A percentile compares a stretch with the other conserved stretches of the same genome.
These are phyloP conservation scores for Orgyia antiqua DNA, from an alignment of 2,888 invertebrate genomes.

Conservation along the genomic window DNA sequence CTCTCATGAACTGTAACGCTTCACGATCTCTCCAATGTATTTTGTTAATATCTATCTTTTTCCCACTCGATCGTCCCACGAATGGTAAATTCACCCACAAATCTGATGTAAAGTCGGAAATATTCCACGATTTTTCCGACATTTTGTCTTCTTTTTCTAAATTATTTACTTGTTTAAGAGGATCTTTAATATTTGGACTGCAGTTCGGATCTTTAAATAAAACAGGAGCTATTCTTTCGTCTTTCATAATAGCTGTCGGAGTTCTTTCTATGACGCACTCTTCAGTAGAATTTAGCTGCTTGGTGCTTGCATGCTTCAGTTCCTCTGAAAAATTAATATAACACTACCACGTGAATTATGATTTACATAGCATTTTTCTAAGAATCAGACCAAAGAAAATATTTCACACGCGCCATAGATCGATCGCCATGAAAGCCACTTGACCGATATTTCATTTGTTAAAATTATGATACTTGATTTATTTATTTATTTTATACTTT, in stretches of 20 bases:
- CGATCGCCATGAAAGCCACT: no score
- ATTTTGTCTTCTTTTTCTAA: conserved; percentile 14
- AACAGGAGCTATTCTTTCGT: not conserved
- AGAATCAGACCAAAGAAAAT: no score
- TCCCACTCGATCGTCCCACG: conserved; percentile 35
- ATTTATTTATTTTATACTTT: no score
- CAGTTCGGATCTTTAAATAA: not conserved
- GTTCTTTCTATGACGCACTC: not conserved
- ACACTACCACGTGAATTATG: no score
- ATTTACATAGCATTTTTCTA: no score
- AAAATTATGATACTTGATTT: no score
- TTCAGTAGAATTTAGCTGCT: conserved; percentile 1
- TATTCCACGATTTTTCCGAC: conserved; percentile 49
- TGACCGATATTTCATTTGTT: no score
- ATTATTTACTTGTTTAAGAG: conserved; percentile 8
- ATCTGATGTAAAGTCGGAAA: conserved; percentile 57
- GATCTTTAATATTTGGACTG: conserved; percentile 3
- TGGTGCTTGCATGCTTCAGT: conserved; percentile 5
- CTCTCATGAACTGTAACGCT: conserved; percentile 95
- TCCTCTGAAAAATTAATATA: conserved; percentile 10
- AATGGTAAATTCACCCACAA: conserved; percentile 61
- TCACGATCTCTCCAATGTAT: conserved; percentile 87
- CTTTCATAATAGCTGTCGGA: not conserved
- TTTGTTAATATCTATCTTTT: conserved; percentile 77
- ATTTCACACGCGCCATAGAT: no score